phyloP scores from a whole-genome alignment of 2,113 vertebrate species.

The Pampusana beccarii region DNA sequence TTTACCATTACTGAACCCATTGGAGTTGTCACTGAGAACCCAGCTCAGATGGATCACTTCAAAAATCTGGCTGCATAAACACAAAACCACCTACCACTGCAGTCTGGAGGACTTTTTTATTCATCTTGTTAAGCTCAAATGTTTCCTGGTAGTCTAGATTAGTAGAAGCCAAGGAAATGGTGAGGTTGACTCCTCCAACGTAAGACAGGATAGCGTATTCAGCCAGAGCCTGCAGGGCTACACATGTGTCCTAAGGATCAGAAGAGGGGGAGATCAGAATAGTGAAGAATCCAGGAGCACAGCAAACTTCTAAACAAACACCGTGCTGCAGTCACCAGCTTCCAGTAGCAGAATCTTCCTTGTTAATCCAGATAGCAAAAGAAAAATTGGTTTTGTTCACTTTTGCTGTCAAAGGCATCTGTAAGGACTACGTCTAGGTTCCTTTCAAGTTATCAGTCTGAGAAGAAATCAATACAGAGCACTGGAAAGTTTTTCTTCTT shows the following conservation, averaged over 20 bases:
- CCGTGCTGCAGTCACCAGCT: not conserved
- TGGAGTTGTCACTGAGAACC: not conserved
- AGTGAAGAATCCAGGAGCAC: not conserved
- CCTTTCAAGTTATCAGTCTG: not conserved
- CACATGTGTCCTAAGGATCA: constrained; percentile 87
- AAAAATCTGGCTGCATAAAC: not conserved
- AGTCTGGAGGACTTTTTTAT: constrained; percentile 90
- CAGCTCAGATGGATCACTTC: not conserved
- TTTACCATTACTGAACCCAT: not conserved
- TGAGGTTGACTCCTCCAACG: constrained; percentile 89
- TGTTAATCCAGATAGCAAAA: not conserved
- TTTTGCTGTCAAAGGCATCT: not conserved
- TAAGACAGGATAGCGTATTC: constrained; percentile 94
- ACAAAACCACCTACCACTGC: constrained; percentile 77
- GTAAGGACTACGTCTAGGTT: not conserved
- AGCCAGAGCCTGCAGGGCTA: constrained; percentile 91
- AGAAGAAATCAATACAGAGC: not conserved
- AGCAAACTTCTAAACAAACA: not conserved
- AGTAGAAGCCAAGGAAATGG: constrained; percentile 92
- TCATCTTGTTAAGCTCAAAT: constrained; percentile 88
- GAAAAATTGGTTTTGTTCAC: not conserved
- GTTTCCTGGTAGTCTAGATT: constrained; percentile 95
- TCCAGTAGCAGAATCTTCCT: not conserved
- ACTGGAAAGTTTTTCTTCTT: not conserved
- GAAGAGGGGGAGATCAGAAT: not conserved